These are phyloP conservation scores for Catocala fraxini DNA, from an alignment of 2,888 invertebrate species.

Conservation along the genomic window DNA sequence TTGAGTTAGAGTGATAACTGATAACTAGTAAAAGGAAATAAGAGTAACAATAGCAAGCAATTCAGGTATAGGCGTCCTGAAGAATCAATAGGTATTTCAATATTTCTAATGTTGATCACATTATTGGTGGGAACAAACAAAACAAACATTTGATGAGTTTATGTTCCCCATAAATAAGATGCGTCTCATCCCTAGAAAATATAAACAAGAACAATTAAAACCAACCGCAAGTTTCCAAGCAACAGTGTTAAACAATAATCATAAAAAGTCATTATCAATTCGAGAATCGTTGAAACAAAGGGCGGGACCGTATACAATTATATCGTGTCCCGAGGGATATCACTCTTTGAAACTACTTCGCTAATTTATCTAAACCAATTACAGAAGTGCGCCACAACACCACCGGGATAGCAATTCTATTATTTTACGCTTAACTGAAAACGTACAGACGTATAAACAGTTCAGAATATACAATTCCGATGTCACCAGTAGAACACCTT, in stretches of 20 bases:
- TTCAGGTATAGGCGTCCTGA: too few species aligned
- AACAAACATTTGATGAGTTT: too few species aligned
- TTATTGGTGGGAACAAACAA: too few species aligned
- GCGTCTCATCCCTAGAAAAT: not conserved
- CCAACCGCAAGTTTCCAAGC: slow-evolving; percentile 18
- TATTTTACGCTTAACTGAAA: slow-evolving; percentile 73
- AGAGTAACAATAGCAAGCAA: too few species aligned
- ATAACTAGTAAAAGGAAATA: too few species aligned
- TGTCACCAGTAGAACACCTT: not conserved
- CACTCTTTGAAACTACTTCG: slow-evolving; percentile 83
- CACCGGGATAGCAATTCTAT: slow-evolving; percentile 70
- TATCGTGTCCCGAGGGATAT: slow-evolving; percentile 74
- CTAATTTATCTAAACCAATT: slow-evolving; percentile 86
- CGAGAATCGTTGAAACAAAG: slow-evolving; percentile 70
- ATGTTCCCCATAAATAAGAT: too few species aligned
- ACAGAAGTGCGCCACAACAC: slow-evolving; percentile 75
- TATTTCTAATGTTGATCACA: too few species aligned
- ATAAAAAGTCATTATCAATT: slow-evolving; percentile 68
- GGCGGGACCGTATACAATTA: slow-evolving; percentile 71
- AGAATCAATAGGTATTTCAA: too few species aligned
- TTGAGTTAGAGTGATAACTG: too few species aligned
- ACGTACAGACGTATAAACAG: slow-evolving; percentile 18
- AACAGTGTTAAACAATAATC: slow-evolving; percentile 38
- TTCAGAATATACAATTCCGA: not conserved
- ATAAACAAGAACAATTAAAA: not conserved